Percentiles rank a stretch among this genome's conserved stretches.
phyloP scores from a whole-genome alignment of 1,140 invertebrate genomes.

The Tigriopus japonicus region DNA sequence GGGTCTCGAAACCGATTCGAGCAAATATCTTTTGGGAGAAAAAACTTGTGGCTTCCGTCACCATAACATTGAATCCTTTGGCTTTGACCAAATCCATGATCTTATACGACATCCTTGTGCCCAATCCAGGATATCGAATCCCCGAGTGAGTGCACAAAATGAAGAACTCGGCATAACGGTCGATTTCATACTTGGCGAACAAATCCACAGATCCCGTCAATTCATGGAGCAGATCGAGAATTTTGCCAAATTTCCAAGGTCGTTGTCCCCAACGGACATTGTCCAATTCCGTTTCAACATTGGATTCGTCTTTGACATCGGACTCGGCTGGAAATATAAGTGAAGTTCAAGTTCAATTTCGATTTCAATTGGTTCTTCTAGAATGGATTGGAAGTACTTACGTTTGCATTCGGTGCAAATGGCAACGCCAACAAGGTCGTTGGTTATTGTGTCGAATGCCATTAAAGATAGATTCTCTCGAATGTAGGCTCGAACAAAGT shows the following conservation, averaged over 20 bases:
- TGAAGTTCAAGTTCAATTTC: too few relatives aligned
- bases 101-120: background rate
- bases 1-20: background rate
- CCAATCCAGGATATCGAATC: background rate
- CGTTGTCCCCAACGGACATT: background rate
- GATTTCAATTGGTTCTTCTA: too few relatives aligned
- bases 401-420: slow-evolving; percentile 4
- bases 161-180: background rate
- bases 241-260: background rate
- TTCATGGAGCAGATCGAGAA: background rate
- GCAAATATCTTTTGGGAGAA: background rate
- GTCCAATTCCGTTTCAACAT: too few relatives aligned
- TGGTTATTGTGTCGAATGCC: background rate
- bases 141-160: background rate
- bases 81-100: background rate
- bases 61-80: background rate
- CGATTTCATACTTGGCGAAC: background rate
- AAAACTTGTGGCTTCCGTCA: background rate
- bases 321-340: too few relatives aligned
- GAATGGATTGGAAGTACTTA: background rate
- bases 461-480: background rate
- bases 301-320: too few relatives aligned
- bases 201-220: background rate
- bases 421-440: background rate
- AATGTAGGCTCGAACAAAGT: background rate